Evolutionary conservation across 2,797 vertebrate genomes (phyloP).

Genomic region (Cuculus canorus): DNA sequence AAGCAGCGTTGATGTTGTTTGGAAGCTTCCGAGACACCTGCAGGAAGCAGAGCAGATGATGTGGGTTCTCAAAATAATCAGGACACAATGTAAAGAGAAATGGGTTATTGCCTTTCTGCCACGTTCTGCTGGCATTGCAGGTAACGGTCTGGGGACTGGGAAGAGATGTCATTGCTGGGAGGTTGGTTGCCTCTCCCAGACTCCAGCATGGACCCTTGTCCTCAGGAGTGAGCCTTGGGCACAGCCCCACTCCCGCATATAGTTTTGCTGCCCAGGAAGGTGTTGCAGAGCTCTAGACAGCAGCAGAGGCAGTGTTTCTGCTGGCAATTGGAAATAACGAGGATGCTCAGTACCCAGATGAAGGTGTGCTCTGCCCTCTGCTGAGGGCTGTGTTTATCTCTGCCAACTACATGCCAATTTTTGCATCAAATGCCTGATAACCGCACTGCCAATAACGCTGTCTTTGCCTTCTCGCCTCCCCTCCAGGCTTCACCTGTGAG

Average conservation of each 20-base stretch:
- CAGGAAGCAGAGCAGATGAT: not conserved
- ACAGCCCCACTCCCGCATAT: fast-evolving
- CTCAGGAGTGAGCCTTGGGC: not conserved
- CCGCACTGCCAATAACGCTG: fast-evolving
- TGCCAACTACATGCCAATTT: fast-evolving
- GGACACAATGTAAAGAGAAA: not conserved
- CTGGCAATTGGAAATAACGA: fast-evolving
- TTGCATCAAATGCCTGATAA: fast-evolving
- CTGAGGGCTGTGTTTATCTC: not conserved
- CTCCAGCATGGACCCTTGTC: not conserved
- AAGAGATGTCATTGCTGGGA: fast-evolving
- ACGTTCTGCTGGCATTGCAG: not conserved
- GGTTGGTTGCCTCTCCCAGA: not conserved
- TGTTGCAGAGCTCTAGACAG: not conserved
- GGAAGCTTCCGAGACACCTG: not conserved
- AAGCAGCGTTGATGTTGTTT: not conserved
- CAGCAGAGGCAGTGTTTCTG: not conserved
- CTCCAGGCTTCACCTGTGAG: slow-evolving; percentile 79
- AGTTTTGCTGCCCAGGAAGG: not conserved
- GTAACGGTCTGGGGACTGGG: not conserved
- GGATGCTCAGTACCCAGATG: fast-evolving
- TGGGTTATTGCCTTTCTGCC: fast-evolving
- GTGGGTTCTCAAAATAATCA: not conserved
- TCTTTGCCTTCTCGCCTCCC: not conserved
- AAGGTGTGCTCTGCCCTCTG: not conserved